Percentiles rank a stretch among this genome's conserved stretches.
phyloP scores from a whole-genome alignment of 2,797 vertebrate genomes.

The Toxotes lorentzi region DNA sequence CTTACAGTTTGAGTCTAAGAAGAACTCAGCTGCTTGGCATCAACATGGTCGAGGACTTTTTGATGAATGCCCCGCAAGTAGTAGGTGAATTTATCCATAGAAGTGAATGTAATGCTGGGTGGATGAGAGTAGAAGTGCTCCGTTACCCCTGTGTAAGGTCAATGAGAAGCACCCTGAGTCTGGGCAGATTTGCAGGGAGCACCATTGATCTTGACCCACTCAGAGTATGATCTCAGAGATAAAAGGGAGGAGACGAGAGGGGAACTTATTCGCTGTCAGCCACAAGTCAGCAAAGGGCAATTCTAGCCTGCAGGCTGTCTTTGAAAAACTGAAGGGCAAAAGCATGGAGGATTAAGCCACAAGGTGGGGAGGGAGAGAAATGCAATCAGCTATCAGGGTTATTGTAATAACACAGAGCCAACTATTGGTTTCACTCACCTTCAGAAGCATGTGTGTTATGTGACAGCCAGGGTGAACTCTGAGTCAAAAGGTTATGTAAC shows the following conservation, averaged over 20 bases:
- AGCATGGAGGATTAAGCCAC: conserved; percentile 82
- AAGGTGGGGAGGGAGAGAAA: conserved; percentile 60
- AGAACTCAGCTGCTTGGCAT: conserved; percentile 10
- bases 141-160: conserved; percentile 76
- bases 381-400: conserved; percentile 65
- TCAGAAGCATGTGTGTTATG: conserved; percentile 47
- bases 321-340: conserved; percentile 86
- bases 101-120: conserved; percentile 43
- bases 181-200: conserved; percentile 84
- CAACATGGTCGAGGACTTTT: conserved; percentile 29
- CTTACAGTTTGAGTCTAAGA: conserved; percentile 10
- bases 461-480: conserved; percentile 67
- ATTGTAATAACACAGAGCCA: conserved; percentile 72
- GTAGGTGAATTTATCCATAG: conserved; percentile 46
- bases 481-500: conserved; percentile 67
- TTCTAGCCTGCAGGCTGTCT: conserved; percentile 85
- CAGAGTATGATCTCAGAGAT: conserved; percentile 84
- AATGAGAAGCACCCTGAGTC: conserved; percentile 82
- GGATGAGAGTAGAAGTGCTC: conserved; percentile 57
- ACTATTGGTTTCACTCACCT: conserved; percentile 42
- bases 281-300: conserved; percentile 84
- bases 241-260: conserved; percentile 82
- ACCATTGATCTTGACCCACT: conserved; percentile 86
- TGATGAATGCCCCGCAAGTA: conserved; percentile 21
- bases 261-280: conserved; percentile 86